Conservation (phyloP, 1,140 invertebrate genomes). For the Heliconius hermathena region DNA sequence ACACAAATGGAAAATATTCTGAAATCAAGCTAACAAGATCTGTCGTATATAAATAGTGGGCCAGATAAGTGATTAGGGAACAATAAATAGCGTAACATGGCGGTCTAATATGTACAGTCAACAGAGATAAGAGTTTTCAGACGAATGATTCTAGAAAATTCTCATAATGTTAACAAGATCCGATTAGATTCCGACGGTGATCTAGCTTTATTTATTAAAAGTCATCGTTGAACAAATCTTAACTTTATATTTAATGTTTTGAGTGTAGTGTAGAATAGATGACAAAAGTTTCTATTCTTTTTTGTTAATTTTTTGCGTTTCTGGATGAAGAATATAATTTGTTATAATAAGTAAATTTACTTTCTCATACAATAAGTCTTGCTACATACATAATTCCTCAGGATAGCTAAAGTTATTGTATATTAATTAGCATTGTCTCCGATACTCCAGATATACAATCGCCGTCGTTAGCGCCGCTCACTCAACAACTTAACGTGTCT, state of each 20-base stretch:
- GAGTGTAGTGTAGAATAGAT: slow-evolving; percentile 15
- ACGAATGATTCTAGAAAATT: slow-evolving; percentile 43
- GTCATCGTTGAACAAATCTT: slow-evolving; percentile 52
- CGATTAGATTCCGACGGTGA: slow-evolving; percentile 70
- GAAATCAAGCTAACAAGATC: slow-evolving; percentile 67
- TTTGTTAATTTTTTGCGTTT: neutral
- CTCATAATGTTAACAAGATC: slow-evolving; percentile 73
- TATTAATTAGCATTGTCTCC: slow-evolving; percentile 2
- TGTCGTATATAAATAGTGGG: slow-evolving; percentile 56
- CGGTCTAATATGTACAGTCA: slow-evolving; percentile 67
- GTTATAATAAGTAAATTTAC: too few species aligned
- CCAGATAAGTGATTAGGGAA: slow-evolving; percentile 70
- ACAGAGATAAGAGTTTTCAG: slow-evolving; percentile 54
- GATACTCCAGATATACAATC: slow-evolving; percentile 2
- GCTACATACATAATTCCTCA: too few species aligned
- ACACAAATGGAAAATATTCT: slow-evolving; percentile 64
- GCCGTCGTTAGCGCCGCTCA: neutral
- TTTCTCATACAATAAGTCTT: too few species aligned
- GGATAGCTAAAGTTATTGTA: neutral
- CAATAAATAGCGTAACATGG: slow-evolving; percentile 70
- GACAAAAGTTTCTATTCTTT: slow-evolving; percentile 10
- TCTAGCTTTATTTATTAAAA: slow-evolving; percentile 71
- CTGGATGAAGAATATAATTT: too few species aligned
- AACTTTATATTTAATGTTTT: slow-evolving; percentile 44
- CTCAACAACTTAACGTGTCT: neutral